Evolutionary conservation across 1,140 invertebrate genomes (phyloP).

Genomic region (Pseudachorutes palmiensis): DNA sequence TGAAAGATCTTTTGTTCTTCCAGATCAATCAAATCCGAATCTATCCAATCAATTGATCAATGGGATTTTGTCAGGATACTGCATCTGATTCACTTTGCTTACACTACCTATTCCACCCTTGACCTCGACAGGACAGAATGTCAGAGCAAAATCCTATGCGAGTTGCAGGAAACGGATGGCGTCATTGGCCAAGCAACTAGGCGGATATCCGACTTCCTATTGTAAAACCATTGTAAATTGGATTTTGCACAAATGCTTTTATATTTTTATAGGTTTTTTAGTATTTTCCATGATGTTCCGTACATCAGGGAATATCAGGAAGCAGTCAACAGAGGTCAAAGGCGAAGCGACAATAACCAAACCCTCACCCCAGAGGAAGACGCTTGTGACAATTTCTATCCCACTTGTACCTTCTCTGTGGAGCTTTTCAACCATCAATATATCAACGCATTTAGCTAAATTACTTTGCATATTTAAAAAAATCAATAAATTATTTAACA

Average conservation of each 20-base stretch:
- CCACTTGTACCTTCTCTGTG: slow-evolving; percentile 27
- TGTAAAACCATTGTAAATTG: slow-evolving; percentile 12
- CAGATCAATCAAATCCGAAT: too few species aligned
- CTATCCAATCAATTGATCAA: too few species aligned
- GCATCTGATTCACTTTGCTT: slow-evolving; percentile 22
- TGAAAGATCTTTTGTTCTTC: too few species aligned
- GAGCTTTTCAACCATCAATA: slow-evolving; percentile 20
- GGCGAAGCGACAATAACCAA: not conserved
- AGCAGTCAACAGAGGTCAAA: slow-evolving; percentile 29
- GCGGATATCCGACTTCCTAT: slow-evolving; percentile 24
- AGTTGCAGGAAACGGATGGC: slow-evolving; percentile 22
- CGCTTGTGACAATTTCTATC: slow-evolving; percentile 15
- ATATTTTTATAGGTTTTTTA: slow-evolving; percentile 18
- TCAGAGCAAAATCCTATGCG: slow-evolving; percentile 32
- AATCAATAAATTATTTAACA: too few species aligned
- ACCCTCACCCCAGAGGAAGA: not conserved
- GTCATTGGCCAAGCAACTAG: slow-evolving; percentile 19
- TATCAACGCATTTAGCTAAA: too few species aligned
- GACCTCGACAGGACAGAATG: slow-evolving; percentile 32
- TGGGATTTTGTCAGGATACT: slow-evolving; percentile 24
- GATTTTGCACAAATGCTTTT: not conserved
- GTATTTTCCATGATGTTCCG: slow-evolving; percentile 20
- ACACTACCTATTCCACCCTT: slow-evolving; percentile 25
- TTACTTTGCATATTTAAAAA: too few species aligned
- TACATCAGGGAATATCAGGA: slow-evolving; percentile 24